Evolutionary conservation across 2,113 vertebrate species (phyloP).

Genomic region (Erpornis zantholeuca): DNA sequence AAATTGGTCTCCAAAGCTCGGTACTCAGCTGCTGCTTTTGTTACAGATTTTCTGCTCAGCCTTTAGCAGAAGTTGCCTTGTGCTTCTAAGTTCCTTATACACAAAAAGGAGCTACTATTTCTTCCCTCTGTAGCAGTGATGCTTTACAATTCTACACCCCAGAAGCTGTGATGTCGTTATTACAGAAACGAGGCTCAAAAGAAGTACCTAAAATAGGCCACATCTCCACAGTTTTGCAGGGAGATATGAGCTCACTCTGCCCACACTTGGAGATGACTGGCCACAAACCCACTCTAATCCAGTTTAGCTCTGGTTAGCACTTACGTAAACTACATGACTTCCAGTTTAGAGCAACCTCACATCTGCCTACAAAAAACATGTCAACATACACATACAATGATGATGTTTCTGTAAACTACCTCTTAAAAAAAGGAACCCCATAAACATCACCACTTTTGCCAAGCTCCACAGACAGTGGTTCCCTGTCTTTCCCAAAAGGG

Average conservation of each 20-base stretch:
- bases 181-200: not conserved
- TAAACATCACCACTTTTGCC: not conserved
- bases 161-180: not conserved
- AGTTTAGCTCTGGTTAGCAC: constrained; percentile 57
- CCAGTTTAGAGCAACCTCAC: constrained; percentile 30
- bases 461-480: not conserved
- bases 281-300: constrained; percentile 55
- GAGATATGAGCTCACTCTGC: constrained; percentile 49
- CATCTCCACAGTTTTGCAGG: constrained; percentile 8
- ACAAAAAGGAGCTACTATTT: not conserved
- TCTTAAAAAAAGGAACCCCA: not conserved
- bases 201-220: not conserved
- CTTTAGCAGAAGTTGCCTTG: not conserved
- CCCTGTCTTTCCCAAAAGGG: not conserved
- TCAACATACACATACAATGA: not conserved
- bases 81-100: not conserved
- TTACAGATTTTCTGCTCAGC: not conserved
- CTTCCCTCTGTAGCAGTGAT: not conserved
- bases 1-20: not conserved
- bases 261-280: constrained; percentile 37
- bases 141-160: not conserved
- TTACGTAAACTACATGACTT: constrained; percentile 40
- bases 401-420: not conserved
- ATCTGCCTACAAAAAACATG: constrained; percentile 44
- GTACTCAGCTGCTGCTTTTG: not conserved